Conservation (phyloP, 2,888 invertebrate species). For the Cynaeus angustus region DNA sequence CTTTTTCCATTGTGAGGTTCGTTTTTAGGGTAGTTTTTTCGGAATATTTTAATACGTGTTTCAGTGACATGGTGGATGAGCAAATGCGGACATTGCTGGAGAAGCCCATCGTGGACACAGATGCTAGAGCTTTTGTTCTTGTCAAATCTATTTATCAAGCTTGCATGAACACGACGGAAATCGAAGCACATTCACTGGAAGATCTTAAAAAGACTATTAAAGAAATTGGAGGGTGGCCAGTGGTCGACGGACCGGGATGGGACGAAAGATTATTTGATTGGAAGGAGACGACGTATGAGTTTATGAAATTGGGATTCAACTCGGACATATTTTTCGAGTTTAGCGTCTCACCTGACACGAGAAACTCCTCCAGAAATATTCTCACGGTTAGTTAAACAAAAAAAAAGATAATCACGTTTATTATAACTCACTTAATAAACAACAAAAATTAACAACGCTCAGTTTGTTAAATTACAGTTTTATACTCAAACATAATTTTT, state of each 20-base stretch:
- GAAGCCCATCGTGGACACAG: slow-evolving; percentile 65
- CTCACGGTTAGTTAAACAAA: slow-evolving; percentile 80
- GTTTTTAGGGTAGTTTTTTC: slow-evolving; percentile 1
- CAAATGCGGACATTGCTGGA: slow-evolving; percentile 71
- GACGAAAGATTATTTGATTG: slow-evolving; percentile 63
- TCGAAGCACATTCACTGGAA: slow-evolving; percentile 79
- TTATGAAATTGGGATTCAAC: slow-evolving; percentile 83
- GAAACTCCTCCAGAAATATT: slow-evolving; percentile 84
- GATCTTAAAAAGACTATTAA: slow-evolving; percentile 66
- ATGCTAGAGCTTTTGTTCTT: slow-evolving; percentile 69
- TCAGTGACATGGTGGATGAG: slow-evolving; percentile 63
- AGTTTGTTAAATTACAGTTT: too few species aligned
- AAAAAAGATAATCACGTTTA: too few species aligned
- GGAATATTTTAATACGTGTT: slow-evolving; percentile 36
- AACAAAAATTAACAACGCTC: too few species aligned
- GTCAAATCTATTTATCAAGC: slow-evolving; percentile 71
- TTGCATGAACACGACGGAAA: slow-evolving; percentile 75
- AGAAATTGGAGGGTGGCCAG: slow-evolving; percentile 74
- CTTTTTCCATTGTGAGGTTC: slow-evolving; percentile 62
- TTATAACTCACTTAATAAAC: too few species aligned
- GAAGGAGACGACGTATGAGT: slow-evolving; percentile 74
- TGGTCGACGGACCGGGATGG: slow-evolving; percentile 71
- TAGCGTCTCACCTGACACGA: slow-evolving; percentile 86
- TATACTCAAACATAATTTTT: too few species aligned
- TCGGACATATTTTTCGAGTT: slow-evolving; percentile 89